A percentile compares a stretch with the other conserved stretches of the same genome.
Conservation (phyloP, 2,888 invertebrate genomes). For the Leptinotarsa rubiginosa region DNA sequence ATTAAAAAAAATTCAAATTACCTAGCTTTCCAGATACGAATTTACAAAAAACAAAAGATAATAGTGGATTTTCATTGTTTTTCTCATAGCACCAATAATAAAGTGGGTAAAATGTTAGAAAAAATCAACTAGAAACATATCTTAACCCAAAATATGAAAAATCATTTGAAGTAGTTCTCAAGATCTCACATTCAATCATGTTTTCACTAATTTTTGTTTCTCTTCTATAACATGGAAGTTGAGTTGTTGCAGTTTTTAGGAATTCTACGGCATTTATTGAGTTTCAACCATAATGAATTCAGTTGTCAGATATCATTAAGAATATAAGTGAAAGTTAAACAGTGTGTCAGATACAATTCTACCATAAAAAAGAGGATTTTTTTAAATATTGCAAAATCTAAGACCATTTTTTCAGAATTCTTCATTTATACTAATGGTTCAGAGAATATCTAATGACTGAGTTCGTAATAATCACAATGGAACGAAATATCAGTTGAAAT, state of each 20-base stretch:
- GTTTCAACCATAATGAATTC: neutral
- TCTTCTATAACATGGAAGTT: neutral
- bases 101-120: neutral
- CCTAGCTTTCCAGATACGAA: no score
- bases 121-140: neutral
- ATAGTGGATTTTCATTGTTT: no score
- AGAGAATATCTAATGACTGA: neutral
- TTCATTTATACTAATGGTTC: no score
- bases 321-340: no score
- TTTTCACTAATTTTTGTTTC: neutral
- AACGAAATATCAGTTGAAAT: neutral
- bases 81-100: no score
- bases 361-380: no score
- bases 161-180: neutral
- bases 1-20: no score
- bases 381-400: no score
- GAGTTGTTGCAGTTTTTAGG: conserved; percentile 52
- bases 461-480: neutral
- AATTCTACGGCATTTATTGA: conserved; percentile 16
- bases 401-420: no score
- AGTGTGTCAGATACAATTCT: no score
- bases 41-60: no score
- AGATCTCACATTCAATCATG: neutral
- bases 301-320: neutral
- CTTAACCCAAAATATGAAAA: neutral